A percentile compares a stretch with the other conserved stretches of the same genome.
Evolutionary conservation across 2,113 vertebrate species (phyloP).

Genomic region (Syngnathus typhle): DNA sequence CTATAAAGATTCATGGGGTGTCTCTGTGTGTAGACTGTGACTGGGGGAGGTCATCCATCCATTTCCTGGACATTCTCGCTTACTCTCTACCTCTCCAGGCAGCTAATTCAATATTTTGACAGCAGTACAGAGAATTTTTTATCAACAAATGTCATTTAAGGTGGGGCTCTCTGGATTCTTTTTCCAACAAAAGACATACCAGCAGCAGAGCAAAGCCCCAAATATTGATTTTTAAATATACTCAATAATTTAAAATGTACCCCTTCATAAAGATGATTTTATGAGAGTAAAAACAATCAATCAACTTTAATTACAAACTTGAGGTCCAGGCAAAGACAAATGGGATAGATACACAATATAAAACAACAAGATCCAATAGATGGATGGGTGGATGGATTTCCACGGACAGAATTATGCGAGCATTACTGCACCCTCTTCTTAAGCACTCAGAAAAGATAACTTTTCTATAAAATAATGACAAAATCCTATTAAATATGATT

Average conservation of each 20-base stretch:
- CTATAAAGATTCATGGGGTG: constrained; percentile 56
- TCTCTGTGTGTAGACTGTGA: constrained; percentile 43
- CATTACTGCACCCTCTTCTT: neutral
- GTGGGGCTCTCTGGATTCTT: no score
- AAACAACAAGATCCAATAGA: no score
- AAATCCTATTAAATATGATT: neutral
- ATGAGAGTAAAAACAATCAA: no score
- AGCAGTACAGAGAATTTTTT: constrained; percentile 26
- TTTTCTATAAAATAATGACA: neutral
- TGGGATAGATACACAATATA: no score
- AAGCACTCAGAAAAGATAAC: neutral
- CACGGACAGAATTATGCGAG: no score
- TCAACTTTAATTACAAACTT: no score
- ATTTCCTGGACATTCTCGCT: constrained; percentile 29
- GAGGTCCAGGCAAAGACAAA: no score
- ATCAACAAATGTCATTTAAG: constrained; percentile 44
- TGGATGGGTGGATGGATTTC: no score
- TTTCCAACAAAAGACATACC: neutral
- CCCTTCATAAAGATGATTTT: neutral
- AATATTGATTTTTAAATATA: neutral
- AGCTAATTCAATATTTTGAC: constrained; percentile 58
- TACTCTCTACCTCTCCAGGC: constrained; percentile 23
- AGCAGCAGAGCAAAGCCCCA: neutral
- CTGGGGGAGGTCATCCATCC: constrained; percentile 46
- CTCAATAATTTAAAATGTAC: neutral